phyloP scores from a whole-genome alignment of 2,113 vertebrate species.

The Sinocyclocheilus anshuiensis region DNA sequence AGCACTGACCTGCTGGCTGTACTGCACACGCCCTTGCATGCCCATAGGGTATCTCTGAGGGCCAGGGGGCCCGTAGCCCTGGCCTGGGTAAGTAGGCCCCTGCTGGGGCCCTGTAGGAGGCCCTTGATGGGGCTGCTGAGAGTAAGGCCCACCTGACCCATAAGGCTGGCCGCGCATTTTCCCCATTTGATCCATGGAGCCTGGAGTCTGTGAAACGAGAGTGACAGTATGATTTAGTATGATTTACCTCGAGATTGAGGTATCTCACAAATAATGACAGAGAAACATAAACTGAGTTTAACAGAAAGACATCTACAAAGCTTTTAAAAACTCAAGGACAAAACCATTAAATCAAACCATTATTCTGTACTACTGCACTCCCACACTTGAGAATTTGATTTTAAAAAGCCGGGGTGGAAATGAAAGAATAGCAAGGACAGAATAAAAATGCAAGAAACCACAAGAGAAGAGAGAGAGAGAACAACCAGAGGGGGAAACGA shows the following conservation, averaged over 20 bases:
- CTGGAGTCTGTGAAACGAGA: constrained; percentile 79
- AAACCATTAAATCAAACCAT: background rate
- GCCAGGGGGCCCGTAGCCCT: constrained; percentile 89
- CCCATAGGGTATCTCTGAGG: constrained; percentile 94
- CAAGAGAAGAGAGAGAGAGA: background rate
- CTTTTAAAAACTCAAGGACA: constrained; percentile 21
- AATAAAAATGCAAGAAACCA: too few species aligned
- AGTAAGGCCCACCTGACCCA: constrained; percentile 85
- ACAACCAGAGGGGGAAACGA: constrained; percentile 34
- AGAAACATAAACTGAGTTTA: background rate
- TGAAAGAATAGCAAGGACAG: constrained; percentile 9
- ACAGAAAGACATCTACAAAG: constrained; percentile 8
- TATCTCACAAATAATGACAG: constrained; percentile 8
- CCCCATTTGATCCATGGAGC: constrained; percentile 96
- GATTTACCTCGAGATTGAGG: too few species aligned
- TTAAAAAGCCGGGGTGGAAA: constrained; percentile 10
- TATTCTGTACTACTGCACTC: constrained; percentile 1
- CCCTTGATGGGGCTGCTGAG: constrained; percentile 85
- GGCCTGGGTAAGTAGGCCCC: constrained; percentile 90
- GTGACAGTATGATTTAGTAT: constrained; percentile 18
- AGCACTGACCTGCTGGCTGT: constrained; percentile 87
- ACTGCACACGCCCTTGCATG: constrained; percentile 92
- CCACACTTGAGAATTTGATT: constrained; percentile 16
- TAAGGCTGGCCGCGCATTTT: constrained; percentile 96
- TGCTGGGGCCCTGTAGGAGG: constrained; percentile 88